phyloP scores from a whole-genome alignment of 1,140 invertebrate species.

The Nymphalis io region DNA sequence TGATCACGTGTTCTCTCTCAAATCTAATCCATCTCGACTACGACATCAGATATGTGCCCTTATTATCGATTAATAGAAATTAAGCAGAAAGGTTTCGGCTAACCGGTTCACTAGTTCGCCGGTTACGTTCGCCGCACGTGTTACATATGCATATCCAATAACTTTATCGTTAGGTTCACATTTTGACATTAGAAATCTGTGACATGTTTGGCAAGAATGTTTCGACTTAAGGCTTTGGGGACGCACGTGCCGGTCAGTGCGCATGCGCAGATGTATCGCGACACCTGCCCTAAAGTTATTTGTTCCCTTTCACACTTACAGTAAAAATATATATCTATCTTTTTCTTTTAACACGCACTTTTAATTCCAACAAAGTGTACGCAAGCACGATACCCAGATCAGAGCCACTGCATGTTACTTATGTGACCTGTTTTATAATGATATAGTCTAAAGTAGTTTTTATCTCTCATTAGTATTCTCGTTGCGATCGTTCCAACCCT shows the following conservation, averaged over 20 bases:
- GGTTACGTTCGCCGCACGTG: conserved; percentile 41
- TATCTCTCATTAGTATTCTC: conserved; percentile 71
- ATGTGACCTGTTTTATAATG: conserved; percentile 75
- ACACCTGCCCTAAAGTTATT: conserved; percentile 67
- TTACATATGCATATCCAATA: conserved; percentile 48
- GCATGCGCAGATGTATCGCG: conserved; percentile 73
- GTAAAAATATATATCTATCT: conserved; percentile 49
- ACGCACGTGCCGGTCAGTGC: conserved; percentile 73
- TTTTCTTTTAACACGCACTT: conserved; percentile 58
- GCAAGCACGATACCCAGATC: conserved; percentile 55
- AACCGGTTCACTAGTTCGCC: conserved; percentile 33
- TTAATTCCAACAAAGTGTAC: conserved; percentile 69
- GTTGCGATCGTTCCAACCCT: conserved; percentile 49
- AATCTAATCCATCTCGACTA: not conserved
- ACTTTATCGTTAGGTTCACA: conserved; percentile 35
- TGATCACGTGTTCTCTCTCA: not conserved
- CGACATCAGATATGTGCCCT: conserved; percentile 6
- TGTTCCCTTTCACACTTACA: conserved; percentile 54
- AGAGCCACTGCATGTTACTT: conserved; percentile 64
- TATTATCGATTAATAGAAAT: conserved; percentile 32
- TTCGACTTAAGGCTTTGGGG: conserved; percentile 56
- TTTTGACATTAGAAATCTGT: conserved; percentile 56
- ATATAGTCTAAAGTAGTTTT: conserved; percentile 72
- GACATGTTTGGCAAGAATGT: conserved; percentile 51
- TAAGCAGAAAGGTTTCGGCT: conserved; percentile 37